phyloP scores from a whole-genome alignment of 2,797 vertebrate genomes.

The Microcaecilia unicolor region DNA sequence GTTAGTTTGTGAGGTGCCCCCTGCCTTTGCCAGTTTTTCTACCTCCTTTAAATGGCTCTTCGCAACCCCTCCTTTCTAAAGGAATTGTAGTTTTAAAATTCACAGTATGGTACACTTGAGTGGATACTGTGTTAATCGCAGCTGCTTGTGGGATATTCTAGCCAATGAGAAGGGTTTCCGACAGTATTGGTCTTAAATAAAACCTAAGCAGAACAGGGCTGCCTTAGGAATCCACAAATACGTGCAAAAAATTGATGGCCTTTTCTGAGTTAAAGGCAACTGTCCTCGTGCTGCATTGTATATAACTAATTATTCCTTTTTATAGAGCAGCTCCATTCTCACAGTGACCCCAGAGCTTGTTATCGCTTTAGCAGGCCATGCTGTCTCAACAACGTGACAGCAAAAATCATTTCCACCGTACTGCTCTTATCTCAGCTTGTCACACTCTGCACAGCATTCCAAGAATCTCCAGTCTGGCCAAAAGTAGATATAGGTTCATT shows the following conservation, averaged over 20 bases:
- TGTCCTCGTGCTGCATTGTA: rapidly evolving
- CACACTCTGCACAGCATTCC: neutral
- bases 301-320: neutral
- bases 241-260: neutral
- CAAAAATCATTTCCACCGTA: neutral
- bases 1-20: too few relatives aligned
- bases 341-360: neutral
- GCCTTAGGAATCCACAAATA: neutral
- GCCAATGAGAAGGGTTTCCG: neutral
- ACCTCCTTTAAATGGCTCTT: too few relatives aligned
- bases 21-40: too few relatives aligned
- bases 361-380: neutral
- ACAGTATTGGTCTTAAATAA: neutral
- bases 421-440: neutral
- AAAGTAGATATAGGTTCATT: rapidly evolving
- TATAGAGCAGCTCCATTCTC: neutral
- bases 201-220: neutral
- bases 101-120: too few relatives aligned
- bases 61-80: too few relatives aligned
- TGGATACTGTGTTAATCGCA: too few relatives aligned
- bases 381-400: too few relatives aligned
- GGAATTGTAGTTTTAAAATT: too few relatives aligned
- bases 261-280: neutral
- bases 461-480: too few relatives aligned
- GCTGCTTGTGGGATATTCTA: neutral